Percentiles rank a stretch among this genome's conserved stretches.
Conservation (phyloP, 2,888 invertebrate genomes). For the Petrophora chlorosata region DNA sequence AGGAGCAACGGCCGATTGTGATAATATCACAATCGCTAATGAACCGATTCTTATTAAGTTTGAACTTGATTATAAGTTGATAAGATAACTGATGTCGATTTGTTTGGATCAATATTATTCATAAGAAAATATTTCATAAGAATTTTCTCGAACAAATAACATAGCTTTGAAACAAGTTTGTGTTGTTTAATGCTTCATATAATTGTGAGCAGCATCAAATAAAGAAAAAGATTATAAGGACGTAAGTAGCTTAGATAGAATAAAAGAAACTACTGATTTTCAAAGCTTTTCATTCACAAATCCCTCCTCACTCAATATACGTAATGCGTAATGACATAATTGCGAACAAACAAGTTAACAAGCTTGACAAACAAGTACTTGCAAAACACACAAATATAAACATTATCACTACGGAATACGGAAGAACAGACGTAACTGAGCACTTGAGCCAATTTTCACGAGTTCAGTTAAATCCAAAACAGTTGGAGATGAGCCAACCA, state of each 20-base stretch:
- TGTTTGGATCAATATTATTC: no score
- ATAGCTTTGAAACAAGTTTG: no score
- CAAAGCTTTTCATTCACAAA: neutral
- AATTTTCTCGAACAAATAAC: no score
- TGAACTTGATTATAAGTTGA: conserved; percentile 6
- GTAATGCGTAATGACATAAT: neutral
- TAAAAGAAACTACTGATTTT: no score
- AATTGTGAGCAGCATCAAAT: no score
- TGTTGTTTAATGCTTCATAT: no score
- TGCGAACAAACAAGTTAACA: conserved; percentile 1
- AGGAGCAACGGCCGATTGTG: conserved; percentile 42
- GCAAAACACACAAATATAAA: conserved; percentile 8
- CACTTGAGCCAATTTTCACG: conserved; percentile 38
- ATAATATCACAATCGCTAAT: conserved; percentile 31
- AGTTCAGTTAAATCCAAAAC: conserved; percentile 50
- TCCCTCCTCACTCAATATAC: no score
- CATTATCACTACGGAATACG: conserved; percentile 22
- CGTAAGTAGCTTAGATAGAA: no score
- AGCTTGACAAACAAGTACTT: conserved; percentile 6
- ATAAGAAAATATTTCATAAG: no score
- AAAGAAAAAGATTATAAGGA: no score
- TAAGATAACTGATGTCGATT: conserved; percentile 2
- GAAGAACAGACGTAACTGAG: conserved; percentile 17
- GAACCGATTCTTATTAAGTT: no score
- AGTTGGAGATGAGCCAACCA: conserved; percentile 58